A percentile compares a stretch with the other conserved stretches of the same genome.
These are phyloP conservation scores for Eudiplozoon nipponicum DNA, from an alignment of 2,888 invertebrate species.

Conservation along the genomic window DNA sequence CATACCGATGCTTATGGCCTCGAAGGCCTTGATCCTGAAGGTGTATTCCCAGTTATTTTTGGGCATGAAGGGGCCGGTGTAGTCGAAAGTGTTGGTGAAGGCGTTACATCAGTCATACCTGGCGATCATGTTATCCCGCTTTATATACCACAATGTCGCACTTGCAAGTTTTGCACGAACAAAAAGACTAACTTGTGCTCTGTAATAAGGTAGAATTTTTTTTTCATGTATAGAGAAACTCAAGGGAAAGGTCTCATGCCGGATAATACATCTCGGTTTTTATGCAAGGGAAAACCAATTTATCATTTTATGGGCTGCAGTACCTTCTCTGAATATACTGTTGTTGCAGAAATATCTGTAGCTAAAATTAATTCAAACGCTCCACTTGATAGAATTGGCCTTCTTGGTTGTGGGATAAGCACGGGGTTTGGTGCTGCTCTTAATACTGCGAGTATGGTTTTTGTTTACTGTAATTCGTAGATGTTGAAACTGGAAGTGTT, in stretches of 20 bases:
- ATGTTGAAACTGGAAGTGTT: constrained; percentile 34
- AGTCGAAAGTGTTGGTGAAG: constrained; percentile 77
- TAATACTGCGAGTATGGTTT: constrained; percentile 23
- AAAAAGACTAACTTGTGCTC: constrained; percentile 82
- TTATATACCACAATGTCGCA: constrained; percentile 74
- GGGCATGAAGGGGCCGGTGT: constrained; percentile 78
- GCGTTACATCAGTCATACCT: constrained; percentile 40
- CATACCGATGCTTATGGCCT: constrained; percentile 31
- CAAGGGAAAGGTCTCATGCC: constrained; percentile 27
- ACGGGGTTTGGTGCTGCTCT: constrained; percentile 36
- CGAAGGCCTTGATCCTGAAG: constrained; percentile 26
- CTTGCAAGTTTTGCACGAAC: constrained; percentile 75
- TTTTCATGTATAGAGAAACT: constrained; percentile 19
- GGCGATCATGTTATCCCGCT: constrained; percentile 85
- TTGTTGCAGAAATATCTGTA: constrained; percentile 42
- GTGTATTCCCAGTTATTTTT: constrained; percentile 42
- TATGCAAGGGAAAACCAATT: constrained; percentile 25
- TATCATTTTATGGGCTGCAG: constrained; percentile 27
- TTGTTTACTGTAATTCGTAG: constrained; percentile 9
- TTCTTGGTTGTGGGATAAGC: constrained; percentile 28
- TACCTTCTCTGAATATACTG: constrained; percentile 28
- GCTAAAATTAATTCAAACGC: constrained; percentile 39
- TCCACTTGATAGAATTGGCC: constrained; percentile 24
- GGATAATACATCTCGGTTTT: constrained; percentile 27
- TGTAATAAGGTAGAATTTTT: constrained; percentile 35